Evolutionary conservation across 1,140 invertebrate genomes (phyloP), one percentile per base, ranked within the genome.

Genomic region (Heliconius eleuchia): DNA sequence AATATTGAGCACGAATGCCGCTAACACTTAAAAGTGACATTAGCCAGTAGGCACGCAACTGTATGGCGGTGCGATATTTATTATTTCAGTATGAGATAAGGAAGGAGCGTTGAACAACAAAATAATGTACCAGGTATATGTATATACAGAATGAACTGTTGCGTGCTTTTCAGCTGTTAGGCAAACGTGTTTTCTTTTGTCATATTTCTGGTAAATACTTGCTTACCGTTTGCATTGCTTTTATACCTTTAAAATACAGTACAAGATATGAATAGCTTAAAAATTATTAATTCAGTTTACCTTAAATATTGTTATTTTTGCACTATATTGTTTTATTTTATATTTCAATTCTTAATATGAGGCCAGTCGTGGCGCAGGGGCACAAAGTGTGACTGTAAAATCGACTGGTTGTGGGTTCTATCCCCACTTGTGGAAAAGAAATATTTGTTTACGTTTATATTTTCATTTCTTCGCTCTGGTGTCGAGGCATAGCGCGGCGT

Each of bases 11-110:
- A 57, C 19, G n/a, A 57, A 57, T 5, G n/a, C 60, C 60, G 60
- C 60, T 3, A 66, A 66, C n/a, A 66, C 23, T 66, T 27, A 66
- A 27, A 66, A 30, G 60, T 66, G 60, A 66, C 60, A 27, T 27
- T 18, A 7, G 50, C 50, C 50, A 18, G 50, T 66, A 4, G 60
- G 23, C 60, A 66, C 60, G 60, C 60, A 66, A 66, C 27, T 27
- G 60, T 66, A 66, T 66, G 60, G 8, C 23, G 27, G 60, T 66
- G 60, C n/a, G 60, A 66, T 66, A 66, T 66, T 66, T 66, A 30
- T 66, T 27, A 66, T 66, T 66, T 66, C 23, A 66, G 27, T 30
- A 66, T 1, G 60, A 66, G 60, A 66, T 66, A 66, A 66, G 60
- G 60, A 66, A 66, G 3, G n/a, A 66, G 11, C 27, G n/a, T 57